Evolutionary conservation across 2,113 vertebrate genomes (phyloP).

Genomic region (Cyphotilapia sp.): DNA sequence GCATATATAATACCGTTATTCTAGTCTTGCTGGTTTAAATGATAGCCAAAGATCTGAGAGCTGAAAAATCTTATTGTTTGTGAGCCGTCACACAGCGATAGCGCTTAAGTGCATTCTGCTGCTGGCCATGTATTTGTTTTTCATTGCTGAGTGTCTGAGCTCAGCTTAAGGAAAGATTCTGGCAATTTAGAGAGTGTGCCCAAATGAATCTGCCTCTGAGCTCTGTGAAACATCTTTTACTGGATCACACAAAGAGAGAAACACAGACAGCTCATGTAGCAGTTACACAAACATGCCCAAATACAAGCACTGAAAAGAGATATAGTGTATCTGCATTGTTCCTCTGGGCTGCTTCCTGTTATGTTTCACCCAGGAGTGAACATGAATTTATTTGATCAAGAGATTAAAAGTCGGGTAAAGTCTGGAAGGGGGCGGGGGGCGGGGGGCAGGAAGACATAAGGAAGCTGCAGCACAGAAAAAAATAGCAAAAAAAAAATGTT

Average conservation of each 20-base stretch:
- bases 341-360: slow-evolving; percentile 32
- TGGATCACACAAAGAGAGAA: not conserved
- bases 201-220: slow-evolving; percentile 17
- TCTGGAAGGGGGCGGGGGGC: not conserved
- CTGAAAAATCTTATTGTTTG: not conserved
- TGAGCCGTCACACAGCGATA: not conserved
- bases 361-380: slow-evolving; percentile 29
- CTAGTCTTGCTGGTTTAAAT: not conserved
- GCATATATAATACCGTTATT: not conserved
- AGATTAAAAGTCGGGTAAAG: slow-evolving; percentile 25
- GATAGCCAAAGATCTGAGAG: not conserved
- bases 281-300: not conserved
- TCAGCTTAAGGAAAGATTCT: not conserved
- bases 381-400: slow-evolving; percentile 53
- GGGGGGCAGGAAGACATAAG: slow-evolving; percentile 36
- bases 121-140: not conserved
- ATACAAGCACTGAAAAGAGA: not conserved
- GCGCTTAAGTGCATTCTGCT: not conserved
- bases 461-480: slow-evolving; percentile 11
- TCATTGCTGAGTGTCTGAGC: not conserved
- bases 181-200: not conserved
- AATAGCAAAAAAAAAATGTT: slow-evolving; percentile 4
- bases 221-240: not conserved
- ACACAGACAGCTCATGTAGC: not conserved
- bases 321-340: not conserved